phyloP scores from a whole-genome alignment of 2,113 vertebrate genomes.

The Chrysemys picta region DNA sequence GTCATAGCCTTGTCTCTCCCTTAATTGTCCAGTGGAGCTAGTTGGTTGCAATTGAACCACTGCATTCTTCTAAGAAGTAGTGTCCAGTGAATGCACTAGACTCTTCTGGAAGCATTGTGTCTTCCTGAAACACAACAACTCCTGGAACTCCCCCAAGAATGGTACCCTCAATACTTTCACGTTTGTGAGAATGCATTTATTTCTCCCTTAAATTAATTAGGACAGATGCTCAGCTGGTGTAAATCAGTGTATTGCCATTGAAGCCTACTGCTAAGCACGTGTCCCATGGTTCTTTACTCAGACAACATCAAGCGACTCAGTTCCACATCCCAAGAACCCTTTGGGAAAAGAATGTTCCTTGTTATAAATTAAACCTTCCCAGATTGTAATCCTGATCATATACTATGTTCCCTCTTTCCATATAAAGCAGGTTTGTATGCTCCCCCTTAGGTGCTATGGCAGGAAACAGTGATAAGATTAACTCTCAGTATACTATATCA shows the following conservation, averaged over 20 bases:
- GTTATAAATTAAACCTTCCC: background rate
- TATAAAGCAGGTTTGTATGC: background rate
- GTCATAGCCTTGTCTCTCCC: too few species aligned
- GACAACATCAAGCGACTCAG: background rate
- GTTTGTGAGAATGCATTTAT: background rate
- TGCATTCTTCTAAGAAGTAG: too few species aligned
- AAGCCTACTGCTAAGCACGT: background rate
- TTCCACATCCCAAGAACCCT: background rate
- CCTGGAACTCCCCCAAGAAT: too few species aligned
- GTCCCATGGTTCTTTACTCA: background rate
- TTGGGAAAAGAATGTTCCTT: background rate
- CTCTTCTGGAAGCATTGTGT: too few species aligned
- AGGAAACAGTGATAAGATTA: slow-evolving; percentile 11
- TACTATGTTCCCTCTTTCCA: background rate
- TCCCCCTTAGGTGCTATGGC: background rate
- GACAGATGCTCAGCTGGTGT: too few species aligned
- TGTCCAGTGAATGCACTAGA: too few species aligned
- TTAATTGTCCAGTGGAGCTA: too few species aligned
- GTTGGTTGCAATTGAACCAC: too few species aligned
- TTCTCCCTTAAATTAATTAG: background rate
- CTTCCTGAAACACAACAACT: background rate
- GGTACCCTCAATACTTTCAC: background rate
- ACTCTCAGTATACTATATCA: slow-evolving; percentile 20
- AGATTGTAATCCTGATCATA: background rate
- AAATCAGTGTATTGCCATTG: background rate